A percentile compares a stretch with the other conserved stretches of the same genome.
Evolutionary conservation across 2,888 invertebrate species (phyloP).

Genomic region (Ophion ventricosus): DNA sequence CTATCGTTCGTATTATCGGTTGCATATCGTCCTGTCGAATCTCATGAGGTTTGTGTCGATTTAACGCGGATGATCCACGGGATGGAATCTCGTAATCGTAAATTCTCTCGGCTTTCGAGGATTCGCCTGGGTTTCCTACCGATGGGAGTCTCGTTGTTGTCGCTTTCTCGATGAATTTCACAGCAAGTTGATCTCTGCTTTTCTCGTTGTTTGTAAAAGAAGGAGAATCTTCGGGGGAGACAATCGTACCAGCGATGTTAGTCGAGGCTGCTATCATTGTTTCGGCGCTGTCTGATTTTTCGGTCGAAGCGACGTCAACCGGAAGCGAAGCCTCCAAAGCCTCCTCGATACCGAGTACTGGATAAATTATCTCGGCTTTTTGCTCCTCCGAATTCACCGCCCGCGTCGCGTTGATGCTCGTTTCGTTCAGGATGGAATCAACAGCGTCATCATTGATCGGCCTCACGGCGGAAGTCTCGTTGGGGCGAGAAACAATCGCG

Average conservation of each 20-base stretch:
- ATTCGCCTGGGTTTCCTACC: neutral
- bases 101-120: constrained; percentile 18
- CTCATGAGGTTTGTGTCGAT: constrained; percentile 19
- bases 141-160: constrained; percentile 41
- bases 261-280: constrained; percentile 68
- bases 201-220: constrained; percentile 15
- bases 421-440: neutral
- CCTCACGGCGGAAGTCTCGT: neutral
- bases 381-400: neutral
- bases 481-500: neutral
- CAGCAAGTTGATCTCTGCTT: constrained; percentile 33
- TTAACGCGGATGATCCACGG: constrained; percentile 12
- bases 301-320: neutral
- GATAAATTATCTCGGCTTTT: constrained; percentile 7
- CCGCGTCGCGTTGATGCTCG: neutral
- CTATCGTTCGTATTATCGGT: constrained; percentile 62
- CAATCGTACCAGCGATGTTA: constrained; percentile 57
- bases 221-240: constrained; percentile 19
- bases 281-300: constrained; percentile 50
- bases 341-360: constrained; percentile 41
- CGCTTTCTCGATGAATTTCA: constrained; percentile 7
- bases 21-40: constrained; percentile 9
- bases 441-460: neutral
- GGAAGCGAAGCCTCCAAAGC: constrained; percentile 12
- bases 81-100: constrained; percentile 57